Conservation (phyloP, 2,888 invertebrate genomes). For the Tricholauxania praeusta region DNA sequence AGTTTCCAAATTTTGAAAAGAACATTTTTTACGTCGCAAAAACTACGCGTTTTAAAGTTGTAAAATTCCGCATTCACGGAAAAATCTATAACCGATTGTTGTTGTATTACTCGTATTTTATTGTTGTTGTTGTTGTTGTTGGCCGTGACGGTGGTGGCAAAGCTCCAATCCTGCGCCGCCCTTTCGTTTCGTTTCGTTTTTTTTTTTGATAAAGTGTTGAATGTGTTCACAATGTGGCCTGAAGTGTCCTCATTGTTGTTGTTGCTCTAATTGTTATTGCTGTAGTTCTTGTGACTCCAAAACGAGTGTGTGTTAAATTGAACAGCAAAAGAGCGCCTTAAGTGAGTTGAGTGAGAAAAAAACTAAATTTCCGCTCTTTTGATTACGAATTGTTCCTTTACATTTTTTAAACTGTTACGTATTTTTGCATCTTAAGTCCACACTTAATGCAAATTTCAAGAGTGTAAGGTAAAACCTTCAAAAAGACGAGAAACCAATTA, state of each 20-base stretch:
- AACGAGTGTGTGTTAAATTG: no score
- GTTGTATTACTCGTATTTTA: no score
- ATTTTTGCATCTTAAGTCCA: background rate
- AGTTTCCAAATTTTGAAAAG: no score
- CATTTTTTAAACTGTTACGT: constrained; percentile 16
- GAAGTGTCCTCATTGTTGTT: constrained; percentile 9
- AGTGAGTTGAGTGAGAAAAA: constrained; percentile 60
- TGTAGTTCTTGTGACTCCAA: background rate
- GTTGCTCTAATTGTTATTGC: background rate
- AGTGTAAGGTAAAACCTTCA: background rate
- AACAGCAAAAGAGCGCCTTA: constrained; percentile 12
- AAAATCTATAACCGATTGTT: no score
- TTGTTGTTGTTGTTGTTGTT: no score
- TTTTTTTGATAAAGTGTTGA: background rate
- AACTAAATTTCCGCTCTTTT: constrained; percentile 53
- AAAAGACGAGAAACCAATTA: background rate
- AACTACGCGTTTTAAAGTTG: no score
- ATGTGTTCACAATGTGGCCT: constrained; percentile 16
- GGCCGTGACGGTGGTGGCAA: no score
- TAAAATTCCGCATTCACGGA: no score
- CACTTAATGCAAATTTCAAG: no score
- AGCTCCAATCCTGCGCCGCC: no score
- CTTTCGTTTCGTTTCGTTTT: background rate
- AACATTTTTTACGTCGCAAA: no score
- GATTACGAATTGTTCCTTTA: no score